Conservation (phyloP, 1,140 invertebrate species). For the Daktulosphaira vitifoliae region DNA sequence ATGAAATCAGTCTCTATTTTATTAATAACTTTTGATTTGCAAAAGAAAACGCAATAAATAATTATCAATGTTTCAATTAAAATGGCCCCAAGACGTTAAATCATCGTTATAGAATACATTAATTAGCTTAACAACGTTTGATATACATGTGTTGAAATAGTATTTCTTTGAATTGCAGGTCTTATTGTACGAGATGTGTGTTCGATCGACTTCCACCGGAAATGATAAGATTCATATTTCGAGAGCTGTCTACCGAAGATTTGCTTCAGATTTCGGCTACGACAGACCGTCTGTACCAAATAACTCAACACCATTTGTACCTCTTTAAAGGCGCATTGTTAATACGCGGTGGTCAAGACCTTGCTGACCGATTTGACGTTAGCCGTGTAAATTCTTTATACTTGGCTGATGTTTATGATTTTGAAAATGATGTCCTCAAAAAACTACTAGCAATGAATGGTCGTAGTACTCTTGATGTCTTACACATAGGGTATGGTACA, state of each 20-base stretch:
- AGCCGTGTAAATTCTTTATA: neutral
- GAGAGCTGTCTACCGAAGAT: conserved; percentile 13
- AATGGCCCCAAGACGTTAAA: too few species aligned
- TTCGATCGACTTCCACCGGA: conserved; percentile 19
- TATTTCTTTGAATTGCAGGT: neutral
- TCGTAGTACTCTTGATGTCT: conserved; percentile 28
- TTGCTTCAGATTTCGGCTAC: conserved; percentile 28
- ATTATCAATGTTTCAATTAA: too few species aligned
- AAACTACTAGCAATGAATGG: neutral
- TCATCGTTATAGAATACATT: too few species aligned
- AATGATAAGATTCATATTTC: conserved; percentile 17
- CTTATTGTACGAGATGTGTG: conserved; percentile 13
- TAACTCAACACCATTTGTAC: conserved; percentile 33
- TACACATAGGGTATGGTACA: conserved; percentile 4
- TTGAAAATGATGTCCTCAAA: conserved; percentile 27
- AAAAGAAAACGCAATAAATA: too few species aligned
- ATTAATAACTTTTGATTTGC: too few species aligned
- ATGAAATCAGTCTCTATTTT: too few species aligned
- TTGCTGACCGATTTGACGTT: neutral
- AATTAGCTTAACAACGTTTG: too few species aligned
- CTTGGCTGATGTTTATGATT: conserved; percentile 13
- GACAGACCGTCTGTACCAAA: conserved; percentile 19
- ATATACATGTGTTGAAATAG: too few species aligned
- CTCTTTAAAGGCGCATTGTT: neutral
- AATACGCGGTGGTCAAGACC: conserved; percentile 13